phyloP scores from a whole-genome alignment of 2,888 invertebrate species.

The Helleia helle region DNA sequence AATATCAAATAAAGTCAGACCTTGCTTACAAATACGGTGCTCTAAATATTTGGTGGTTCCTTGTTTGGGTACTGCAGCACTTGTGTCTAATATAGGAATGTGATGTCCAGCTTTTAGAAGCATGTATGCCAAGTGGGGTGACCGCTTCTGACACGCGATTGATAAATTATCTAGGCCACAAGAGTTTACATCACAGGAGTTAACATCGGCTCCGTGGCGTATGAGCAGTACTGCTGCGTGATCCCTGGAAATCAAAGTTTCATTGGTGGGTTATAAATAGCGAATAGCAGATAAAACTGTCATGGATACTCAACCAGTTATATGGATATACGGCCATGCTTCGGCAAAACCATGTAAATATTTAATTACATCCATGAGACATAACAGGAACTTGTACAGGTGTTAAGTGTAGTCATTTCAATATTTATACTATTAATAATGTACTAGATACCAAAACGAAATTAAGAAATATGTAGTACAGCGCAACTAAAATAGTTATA shows the following conservation, averaged over 20 bases:
- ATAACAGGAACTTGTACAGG: too few species aligned
- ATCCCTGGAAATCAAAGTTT: slow-evolving; percentile 40
- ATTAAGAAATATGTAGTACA: too few species aligned
- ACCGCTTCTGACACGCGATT: slow-evolving; percentile 57
- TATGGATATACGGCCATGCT: too few species aligned
- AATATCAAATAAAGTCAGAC: slow-evolving; percentile 67
- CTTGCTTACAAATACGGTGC: slow-evolving; percentile 50
- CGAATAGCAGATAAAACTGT: too few species aligned
- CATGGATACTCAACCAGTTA: neutral
- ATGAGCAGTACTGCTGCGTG: slow-evolving; percentile 72
- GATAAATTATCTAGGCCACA: slow-evolving; percentile 72
- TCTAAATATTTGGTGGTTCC: slow-evolving; percentile 46
- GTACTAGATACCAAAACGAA: too few species aligned
- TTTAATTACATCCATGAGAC: too few species aligned
- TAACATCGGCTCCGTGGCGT: slow-evolving; percentile 77
- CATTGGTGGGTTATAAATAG: too few species aligned
- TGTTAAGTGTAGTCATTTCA: too few species aligned
- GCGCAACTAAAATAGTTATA: too few species aligned
- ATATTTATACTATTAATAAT: too few species aligned
- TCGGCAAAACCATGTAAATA: too few species aligned
- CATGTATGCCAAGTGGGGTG: slow-evolving; percentile 40
- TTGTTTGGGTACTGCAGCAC: slow-evolving; percentile 25
- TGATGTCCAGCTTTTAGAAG: slow-evolving; percentile 58
- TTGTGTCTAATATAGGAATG: slow-evolving; percentile 21
- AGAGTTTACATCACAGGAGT: slow-evolving; percentile 70